phyloP scores from a whole-genome alignment of 2,888 invertebrate species.

The Leuctra nigra region DNA sequence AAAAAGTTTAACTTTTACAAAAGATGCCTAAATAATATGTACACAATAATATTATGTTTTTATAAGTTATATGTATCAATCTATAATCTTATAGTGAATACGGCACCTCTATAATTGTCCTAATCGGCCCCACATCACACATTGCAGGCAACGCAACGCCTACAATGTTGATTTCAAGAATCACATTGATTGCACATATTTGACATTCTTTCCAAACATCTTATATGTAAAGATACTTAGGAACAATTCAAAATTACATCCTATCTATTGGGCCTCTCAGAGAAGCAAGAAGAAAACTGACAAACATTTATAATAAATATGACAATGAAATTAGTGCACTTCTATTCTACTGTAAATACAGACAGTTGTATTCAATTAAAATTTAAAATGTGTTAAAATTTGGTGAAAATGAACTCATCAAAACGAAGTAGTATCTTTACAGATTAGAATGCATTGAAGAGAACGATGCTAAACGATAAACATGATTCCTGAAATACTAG shows the following conservation, averaged over 20 bases:
- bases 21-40: constrained; percentile 24
- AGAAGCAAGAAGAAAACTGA: no score
- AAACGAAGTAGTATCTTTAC: no score
- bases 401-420: no score
- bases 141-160: constrained; percentile 30
- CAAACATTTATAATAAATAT: no score
- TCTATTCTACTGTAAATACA: no score
- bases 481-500: constrained; percentile 7
- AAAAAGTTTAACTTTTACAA: constrained; percentile 23
- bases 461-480: neutral
- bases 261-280: no score
- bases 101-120: constrained; percentile 25
- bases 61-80: constrained; percentile 14
- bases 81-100: constrained; percentile 24
- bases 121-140: constrained; percentile 28
- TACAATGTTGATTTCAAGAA: constrained; percentile 18
- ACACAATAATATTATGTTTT: constrained; percentile 17
- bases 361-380: no score
- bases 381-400: no score
- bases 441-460: no score
- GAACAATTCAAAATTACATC: neutral
- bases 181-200: neutral
- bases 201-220: neutral
- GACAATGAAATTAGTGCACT: no score
- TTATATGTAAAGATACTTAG: neutral